Evolutionary conservation across 1,140 invertebrate species (phyloP), one percentile per base, ranked within the genome.

Genomic region (Drosophila ironensis): DNA sequence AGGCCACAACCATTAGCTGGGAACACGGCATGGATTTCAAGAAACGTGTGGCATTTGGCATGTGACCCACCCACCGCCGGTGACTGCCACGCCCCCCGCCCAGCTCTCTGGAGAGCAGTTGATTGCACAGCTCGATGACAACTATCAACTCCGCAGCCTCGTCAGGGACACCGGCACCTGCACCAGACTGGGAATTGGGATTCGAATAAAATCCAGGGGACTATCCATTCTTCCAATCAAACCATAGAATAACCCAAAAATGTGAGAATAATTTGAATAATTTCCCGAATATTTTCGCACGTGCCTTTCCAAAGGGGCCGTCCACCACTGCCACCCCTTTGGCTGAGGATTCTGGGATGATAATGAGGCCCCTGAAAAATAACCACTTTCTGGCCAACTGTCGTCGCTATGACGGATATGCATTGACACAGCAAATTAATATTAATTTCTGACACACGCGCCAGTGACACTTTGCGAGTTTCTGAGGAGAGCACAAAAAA

Each of bases 401-500:
- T 67, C 56, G 63, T 63, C 54, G 60, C 66, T 68, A 80, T 86
- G 80, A 86, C 80, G 80, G 75, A 86, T 70, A 70, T 86, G 74
- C 84, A 81, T 80, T 88, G 81, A 88, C 87, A 87, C 51, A 80
- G 76, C 78, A 87, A 89, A 89, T 89, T 89, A 89, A 87, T 89
- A 89, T 88, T 89, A 88, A 89, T 89, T 89, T 89, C 73, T 81
- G 82, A 74, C 78, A 87, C 87, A 89, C 87, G 87, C 82, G 71
- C 53, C 71, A 46, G 38, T 76, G 84, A 88, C 84, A 88, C 59
- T 88, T 76, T 66, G 44, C 25, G 12, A 20, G 38, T 35, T 24
- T 53, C 27, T 9, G 19, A 30, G n/a, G 33, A 8, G 17, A 37
- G 8, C 6, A 37, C 14, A 63, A 81, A 82, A 82, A 81, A 73